phyloP scores from a whole-genome alignment of 2,113 vertebrate species.

The Oriolus oriolus region DNA sequence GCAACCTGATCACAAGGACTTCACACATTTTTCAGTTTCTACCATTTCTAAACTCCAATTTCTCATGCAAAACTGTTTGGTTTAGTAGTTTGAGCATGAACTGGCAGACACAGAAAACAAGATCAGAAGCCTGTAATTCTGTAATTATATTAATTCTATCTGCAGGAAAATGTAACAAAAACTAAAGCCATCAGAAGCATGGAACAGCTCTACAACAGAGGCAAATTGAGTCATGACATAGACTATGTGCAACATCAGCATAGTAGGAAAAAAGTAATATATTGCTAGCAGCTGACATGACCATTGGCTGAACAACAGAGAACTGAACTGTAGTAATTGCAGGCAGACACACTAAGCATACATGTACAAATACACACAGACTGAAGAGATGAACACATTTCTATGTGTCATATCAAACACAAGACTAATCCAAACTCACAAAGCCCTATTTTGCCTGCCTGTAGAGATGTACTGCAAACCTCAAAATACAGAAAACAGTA shows the following conservation, averaged over 20 bases:
- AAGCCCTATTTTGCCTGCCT: not conserved
- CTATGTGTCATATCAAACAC: not conserved
- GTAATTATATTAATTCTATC: not conserved
- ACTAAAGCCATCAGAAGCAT: not conserved
- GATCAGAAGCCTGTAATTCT: not conserved
- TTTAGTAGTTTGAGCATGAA: not conserved
- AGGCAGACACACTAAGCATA: rapidly evolving
- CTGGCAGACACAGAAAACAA: not conserved
- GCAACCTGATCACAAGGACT: not conserved
- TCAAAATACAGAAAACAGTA: not conserved
- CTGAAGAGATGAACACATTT: not conserved
- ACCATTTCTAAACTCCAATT: not conserved
- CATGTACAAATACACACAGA: not conserved
- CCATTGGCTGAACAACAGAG: not conserved
- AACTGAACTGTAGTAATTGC: not conserved
- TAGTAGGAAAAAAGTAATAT: not conserved
- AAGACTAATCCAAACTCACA: not conserved
- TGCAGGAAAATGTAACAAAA: not conserved
- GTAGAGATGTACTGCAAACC: not conserved
- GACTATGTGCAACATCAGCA: not conserved
- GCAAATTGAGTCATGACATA: not conserved
- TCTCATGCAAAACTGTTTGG: not conserved
- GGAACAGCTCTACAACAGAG: not conserved
- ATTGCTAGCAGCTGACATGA: not conserved
- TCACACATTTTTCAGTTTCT: not conserved